A percentile compares a stretch with the other conserved stretches of the same genome.
phyloP scores from a whole-genome alignment of 2,113 vertebrate genomes.

The Myrmecophaga tridactyla region DNA sequence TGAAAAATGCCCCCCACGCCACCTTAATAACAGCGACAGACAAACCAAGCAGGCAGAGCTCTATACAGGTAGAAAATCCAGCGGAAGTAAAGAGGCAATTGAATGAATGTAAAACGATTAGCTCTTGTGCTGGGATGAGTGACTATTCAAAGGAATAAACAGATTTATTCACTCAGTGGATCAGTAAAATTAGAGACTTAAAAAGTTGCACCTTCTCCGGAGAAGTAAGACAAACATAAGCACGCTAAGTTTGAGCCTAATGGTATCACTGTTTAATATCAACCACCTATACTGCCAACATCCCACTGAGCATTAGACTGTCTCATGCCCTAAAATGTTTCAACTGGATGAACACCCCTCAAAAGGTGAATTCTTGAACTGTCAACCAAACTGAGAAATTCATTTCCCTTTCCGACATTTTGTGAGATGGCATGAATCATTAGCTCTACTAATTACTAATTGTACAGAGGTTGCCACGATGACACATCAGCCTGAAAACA shows the following conservation, averaged over 20 bases:
- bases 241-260: background rate
- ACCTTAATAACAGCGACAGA: background rate
- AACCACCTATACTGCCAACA: background rate
- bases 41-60: background rate
- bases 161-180: background rate
- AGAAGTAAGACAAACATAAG: background rate
- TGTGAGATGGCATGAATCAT: background rate
- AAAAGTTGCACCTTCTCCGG: background rate
- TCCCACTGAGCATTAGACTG: rapidly evolving
- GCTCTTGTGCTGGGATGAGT: background rate
- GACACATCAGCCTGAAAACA: background rate
- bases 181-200: background rate
- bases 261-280: background rate
- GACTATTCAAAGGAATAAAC: background rate
- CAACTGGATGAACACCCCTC: background rate
- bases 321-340: background rate
- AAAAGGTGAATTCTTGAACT: background rate
- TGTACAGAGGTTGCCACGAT: background rate
- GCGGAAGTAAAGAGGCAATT: background rate
- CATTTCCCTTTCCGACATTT: background rate
- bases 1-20: background rate
- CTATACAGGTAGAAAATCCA: background rate
- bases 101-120: background rate
- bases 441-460: background rate
- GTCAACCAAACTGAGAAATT: background rate